These are phyloP conservation scores for Microcebus murinus DNA, from an alignment of 2,113 vertebrate genomes.

Conservation along the genomic window DNA sequence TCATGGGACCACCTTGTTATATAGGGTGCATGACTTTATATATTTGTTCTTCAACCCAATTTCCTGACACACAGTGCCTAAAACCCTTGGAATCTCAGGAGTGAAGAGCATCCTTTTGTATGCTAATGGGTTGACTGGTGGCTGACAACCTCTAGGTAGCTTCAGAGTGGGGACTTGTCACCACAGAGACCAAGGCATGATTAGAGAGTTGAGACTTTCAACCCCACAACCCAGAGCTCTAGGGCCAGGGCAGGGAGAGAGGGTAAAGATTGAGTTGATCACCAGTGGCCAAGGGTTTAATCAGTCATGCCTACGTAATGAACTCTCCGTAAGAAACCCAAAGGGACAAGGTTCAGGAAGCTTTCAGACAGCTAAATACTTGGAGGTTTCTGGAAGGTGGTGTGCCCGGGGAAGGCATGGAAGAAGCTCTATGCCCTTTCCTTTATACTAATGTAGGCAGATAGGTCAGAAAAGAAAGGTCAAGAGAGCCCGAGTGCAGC, in stretches of 20 bases:
- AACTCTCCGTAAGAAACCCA: neutral
- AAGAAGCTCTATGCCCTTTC: neutral
- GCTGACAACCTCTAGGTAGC: neutral
- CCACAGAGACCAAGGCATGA: neutral
- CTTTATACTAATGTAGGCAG: neutral
- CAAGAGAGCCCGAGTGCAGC: too few species aligned
- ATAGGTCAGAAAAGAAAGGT: too few species aligned
- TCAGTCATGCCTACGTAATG: neutral
- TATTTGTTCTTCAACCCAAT: neutral
- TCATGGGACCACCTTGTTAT: neutral
- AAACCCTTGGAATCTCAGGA: neutral
- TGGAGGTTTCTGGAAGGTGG: neutral
- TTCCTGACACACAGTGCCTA: neutral
- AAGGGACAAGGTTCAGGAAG: neutral
- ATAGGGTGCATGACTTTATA: neutral
- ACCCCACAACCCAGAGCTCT: neutral
- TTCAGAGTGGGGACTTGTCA: neutral
- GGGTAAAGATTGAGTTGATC: neutral
- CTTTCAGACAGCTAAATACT: neutral
- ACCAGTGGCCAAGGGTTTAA: neutral
- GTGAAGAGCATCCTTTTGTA: neutral
- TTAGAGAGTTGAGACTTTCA: neutral
- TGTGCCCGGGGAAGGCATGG: neutral
- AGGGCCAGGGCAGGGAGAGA: neutral
- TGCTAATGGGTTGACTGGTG: neutral